Conservation (phyloP, 2,888 invertebrate genomes). For the Cetonia aurata region DNA sequence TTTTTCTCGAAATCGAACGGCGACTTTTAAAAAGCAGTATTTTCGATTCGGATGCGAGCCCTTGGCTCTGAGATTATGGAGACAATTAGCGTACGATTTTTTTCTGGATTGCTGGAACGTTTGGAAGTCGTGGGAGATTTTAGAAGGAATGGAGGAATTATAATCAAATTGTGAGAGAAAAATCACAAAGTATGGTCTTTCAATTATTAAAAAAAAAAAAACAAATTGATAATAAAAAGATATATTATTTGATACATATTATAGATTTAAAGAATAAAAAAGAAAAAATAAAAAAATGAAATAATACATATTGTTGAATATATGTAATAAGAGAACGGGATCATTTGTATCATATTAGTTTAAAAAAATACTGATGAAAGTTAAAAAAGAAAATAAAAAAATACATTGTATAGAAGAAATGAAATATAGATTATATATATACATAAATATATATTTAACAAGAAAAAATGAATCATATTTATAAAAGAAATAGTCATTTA, state of each 20-base stretch:
- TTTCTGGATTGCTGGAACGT: not conserved
- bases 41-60: not conserved
- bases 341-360: slow-evolving; percentile 64
- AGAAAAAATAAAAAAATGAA: slow-evolving; percentile 20
- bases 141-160: slow-evolving; percentile 17
- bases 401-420: slow-evolving; percentile 64
- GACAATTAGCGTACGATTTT: not conserved
- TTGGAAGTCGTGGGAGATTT: not conserved
- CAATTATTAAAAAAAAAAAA: slow-evolving; percentile 50
- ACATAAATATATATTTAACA: slow-evolving; percentile 57
- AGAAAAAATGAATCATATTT: slow-evolving; percentile 63
- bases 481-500: slow-evolving; percentile 60
- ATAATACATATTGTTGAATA: slow-evolving; percentile 63
- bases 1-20: not conserved
- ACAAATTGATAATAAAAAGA: slow-evolving; percentile 39
- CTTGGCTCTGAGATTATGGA: no score
- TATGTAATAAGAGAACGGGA: slow-evolving; percentile 59
- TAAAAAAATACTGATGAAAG: slow-evolving; percentile 39
- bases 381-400: slow-evolving; percentile 49
- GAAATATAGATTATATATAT: slow-evolving; percentile 61
- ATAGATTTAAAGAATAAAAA: slow-evolving; percentile 28
- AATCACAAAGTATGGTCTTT: slow-evolving; percentile 53
- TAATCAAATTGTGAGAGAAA: slow-evolving; percentile 44
- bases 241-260: slow-evolving; percentile 62
- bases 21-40: slow-evolving; percentile 4